phyloP scores from a whole-genome alignment of 2,113 vertebrate species.

The Riparia riparia region DNA sequence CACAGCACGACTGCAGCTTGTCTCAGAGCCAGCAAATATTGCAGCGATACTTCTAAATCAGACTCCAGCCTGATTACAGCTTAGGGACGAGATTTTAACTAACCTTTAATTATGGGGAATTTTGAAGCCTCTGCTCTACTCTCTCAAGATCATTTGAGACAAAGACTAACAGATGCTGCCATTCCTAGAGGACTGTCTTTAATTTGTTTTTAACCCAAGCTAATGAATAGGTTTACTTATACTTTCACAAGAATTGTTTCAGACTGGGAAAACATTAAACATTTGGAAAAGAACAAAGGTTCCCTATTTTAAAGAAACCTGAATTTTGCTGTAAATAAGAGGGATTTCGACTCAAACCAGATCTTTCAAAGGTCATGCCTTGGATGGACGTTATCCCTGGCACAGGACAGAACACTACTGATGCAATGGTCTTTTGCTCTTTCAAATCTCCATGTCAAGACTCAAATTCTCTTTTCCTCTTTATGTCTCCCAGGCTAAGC shows the following conservation, averaged over 20 bases:
- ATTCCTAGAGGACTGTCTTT: slow-evolving; percentile 29
- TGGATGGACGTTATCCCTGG: not conserved
- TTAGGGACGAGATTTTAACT: not conserved
- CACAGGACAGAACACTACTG: not conserved
- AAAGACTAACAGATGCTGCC: slow-evolving; percentile 50
- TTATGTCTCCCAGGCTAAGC: not conserved
- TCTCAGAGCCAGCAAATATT: not conserved
- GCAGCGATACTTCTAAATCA: not conserved
- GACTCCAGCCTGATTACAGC: slow-evolving; percentile 3
- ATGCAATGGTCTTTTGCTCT: not conserved
- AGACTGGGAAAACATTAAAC: not conserved
- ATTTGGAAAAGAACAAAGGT: not conserved
- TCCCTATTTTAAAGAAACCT: not conserved
- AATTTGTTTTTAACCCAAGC: slow-evolving; percentile 18
- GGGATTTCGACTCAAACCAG: not conserved
- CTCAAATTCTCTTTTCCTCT: not conserved
- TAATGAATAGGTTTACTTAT: slow-evolving; percentile 20
- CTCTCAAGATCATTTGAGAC: slow-evolving; percentile 38
- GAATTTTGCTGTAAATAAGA: not conserved
- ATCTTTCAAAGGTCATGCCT: not conserved
- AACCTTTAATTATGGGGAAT: slow-evolving; percentile 30
- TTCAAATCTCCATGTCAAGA: not conserved
- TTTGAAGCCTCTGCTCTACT: slow-evolving; percentile 17
- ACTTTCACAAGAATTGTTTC: not conserved
- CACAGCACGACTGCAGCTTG: not conserved